Evolutionary conservation across 2,888 invertebrate species (phyloP), one percentile per base, ranked within the genome.

Genomic region (Phragmatobia fuliginosa): DNA sequence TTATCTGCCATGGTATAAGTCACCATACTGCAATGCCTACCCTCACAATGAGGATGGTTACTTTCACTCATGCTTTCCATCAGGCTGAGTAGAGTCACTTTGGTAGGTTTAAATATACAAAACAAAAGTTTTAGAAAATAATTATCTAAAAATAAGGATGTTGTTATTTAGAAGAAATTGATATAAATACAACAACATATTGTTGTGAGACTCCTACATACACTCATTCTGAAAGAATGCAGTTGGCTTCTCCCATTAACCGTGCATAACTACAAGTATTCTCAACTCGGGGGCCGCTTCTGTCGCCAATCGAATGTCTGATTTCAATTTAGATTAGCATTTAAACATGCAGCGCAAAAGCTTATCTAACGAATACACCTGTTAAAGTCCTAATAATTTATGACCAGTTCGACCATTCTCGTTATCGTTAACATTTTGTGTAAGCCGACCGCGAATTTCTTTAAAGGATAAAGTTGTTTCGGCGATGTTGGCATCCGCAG

Each of bases 331-430:
- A 94, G 94, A 94, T 94, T 92, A 94, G 83, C 83, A 82, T 85
- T 90, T 92, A 90, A 93, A 94, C 92, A 93, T 93, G 92, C 91
- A 90, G 88, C 89, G 92, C 87, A 89, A 92, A 91, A 88, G 89
- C 93, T 93, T 94, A 94, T 94, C 94, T 93, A 90, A 91, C 91
- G 85, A 91, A 91, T 93, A 94, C 93, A 95, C 94, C 94, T 94
- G 94, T 93, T 92, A 90, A 90, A 92, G 88, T 92, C 91, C 87
- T 90, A 91, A 93, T 92, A 93, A 93, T 93, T 92, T 93, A 94
- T 90, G 90, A 87, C 83, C 84, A 87, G 80, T 87, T 87, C 85
- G 84, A 82, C 76, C 79, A 79, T 82, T 79, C 85, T 87, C 85
- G 86, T 86, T 87, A 86, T 85, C 82, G 86, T 85, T 86, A 79